Evolutionary conservation across 2,888 invertebrate genomes (phyloP).

Genomic region (Blastobasis adustella): DNA sequence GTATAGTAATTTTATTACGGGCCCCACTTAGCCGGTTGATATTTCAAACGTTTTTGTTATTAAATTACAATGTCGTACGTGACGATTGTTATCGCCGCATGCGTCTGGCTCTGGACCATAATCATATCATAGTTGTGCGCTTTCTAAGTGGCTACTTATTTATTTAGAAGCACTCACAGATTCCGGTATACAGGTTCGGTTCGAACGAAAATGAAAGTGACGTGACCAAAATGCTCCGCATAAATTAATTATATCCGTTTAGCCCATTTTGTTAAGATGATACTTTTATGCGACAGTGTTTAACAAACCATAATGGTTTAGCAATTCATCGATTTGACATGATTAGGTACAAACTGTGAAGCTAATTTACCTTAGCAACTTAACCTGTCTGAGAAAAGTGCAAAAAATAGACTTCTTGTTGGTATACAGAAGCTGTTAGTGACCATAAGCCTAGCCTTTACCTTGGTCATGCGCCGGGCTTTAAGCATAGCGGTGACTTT

Average conservation of each 20-base stretch:
- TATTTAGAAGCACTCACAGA: too few relatives aligned
- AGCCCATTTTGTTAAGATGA: not conserved
- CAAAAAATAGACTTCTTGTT: not conserved
- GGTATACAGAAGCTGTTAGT: conserved; percentile 32
- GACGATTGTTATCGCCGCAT: conserved; percentile 27
- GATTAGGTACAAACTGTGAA: not conserved
- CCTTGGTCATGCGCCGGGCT: conserved; percentile 19
- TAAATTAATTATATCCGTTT: not conserved
- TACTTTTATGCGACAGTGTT: not conserved
- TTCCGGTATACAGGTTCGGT: too few relatives aligned
- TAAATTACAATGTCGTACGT: conserved; percentile 33
- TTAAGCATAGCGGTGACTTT: conserved; percentile 17
- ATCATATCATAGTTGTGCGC: not conserved
- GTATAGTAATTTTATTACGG: conserved; percentile 42
- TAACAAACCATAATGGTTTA: conserved; percentile 5
- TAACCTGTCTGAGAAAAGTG: not conserved
- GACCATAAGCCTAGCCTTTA: conserved; percentile 40
- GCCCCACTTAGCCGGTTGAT: conserved; percentile 34
- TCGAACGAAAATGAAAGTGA: too few relatives aligned
- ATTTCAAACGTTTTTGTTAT: conserved; percentile 36
- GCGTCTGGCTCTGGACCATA: conserved; percentile 1
- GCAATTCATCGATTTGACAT: not conserved
- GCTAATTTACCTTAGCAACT: conserved; percentile 1
- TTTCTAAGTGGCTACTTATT: too few relatives aligned
- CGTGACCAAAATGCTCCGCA: not conserved